phyloP scores from a whole-genome alignment of 1,140 invertebrate species.

The Lordiphosa collinella region DNA sequence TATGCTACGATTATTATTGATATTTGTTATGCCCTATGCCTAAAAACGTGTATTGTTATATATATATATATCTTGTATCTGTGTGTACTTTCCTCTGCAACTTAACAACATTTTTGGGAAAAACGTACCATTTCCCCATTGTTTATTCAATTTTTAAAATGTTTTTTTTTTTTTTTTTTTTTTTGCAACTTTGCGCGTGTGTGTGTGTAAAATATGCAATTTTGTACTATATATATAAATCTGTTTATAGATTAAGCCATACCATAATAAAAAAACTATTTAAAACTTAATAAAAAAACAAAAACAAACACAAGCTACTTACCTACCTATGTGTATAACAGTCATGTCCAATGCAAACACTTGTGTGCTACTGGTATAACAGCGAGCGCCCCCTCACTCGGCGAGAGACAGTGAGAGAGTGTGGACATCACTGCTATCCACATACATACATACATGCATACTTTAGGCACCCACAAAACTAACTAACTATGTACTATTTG shows the following conservation, averaged over 20 bases:
- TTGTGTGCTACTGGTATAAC: too few relatives aligned
- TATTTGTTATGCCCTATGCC: constrained; percentile 67
- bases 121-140: constrained; percentile 29
- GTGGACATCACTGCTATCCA: constrained; percentile 15
- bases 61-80: constrained; percentile 46
- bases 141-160: background rate
- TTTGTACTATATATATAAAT: constrained; percentile 16
- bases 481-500: background rate
- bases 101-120: constrained; percentile 45
- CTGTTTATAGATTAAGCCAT: constrained; percentile 12
- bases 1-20: constrained; percentile 68
- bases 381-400: too few relatives aligned
- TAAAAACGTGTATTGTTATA: constrained; percentile 71
- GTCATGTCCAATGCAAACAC: constrained; percentile 2
- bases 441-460: constrained; percentile 37
- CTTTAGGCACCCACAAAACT: constrained; percentile 12
- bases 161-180: constrained; percentile 7
- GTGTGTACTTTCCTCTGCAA: too few relatives aligned
- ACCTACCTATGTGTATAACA: too few relatives aligned
- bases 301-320: constrained; percentile 2
- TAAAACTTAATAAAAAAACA: background rate
- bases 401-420: background rate
- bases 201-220: constrained; percentile 31
- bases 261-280: too few relatives aligned
- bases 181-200: constrained; percentile 20